phyloP scores from a whole-genome alignment of 2,888 invertebrate genomes.

The Callyntrura sp. region DNA sequence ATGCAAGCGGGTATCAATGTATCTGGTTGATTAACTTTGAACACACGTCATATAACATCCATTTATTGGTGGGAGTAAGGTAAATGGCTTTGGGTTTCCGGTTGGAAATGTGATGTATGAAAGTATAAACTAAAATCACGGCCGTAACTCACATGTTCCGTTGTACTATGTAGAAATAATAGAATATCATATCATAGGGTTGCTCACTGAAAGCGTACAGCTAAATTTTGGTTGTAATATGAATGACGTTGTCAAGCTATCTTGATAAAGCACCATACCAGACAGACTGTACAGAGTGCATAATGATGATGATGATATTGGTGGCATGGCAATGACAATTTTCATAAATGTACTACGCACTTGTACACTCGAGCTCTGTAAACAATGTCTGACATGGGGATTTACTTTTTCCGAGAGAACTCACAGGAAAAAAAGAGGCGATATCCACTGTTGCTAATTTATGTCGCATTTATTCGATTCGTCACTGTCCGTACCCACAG shows the following conservation, averaged over 20 bases:
- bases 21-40: conserved; percentile 4
- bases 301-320: neutral
- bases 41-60: conserved; percentile 13
- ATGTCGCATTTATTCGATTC: neutral
- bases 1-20: neutral
- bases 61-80: conserved; percentile 50
- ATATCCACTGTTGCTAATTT: conserved; percentile 47
- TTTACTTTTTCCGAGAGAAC: neutral
- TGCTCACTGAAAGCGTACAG: neutral
- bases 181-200: neutral
- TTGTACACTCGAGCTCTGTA: conserved; percentile 12
- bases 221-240: neutral
- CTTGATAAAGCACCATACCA: conserved; percentile 27
- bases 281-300: neutral
- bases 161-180: neutral
- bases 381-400: conserved; percentile 38
- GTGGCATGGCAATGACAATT: conserved; percentile 41
- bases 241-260: conserved; percentile 2
- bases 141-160: conserved; percentile 11
- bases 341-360: conserved; percentile 16
- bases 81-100: conserved; percentile 73
- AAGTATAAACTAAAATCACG: conserved; percentile 27
- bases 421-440: conserved; percentile 17
- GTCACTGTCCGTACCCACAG: no score
- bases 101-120: conserved; percentile 51